These are phyloP conservation scores for Lateolabrax maculatus DNA, from an alignment of 2,797 vertebrate species.

Conservation along the genomic window DNA sequence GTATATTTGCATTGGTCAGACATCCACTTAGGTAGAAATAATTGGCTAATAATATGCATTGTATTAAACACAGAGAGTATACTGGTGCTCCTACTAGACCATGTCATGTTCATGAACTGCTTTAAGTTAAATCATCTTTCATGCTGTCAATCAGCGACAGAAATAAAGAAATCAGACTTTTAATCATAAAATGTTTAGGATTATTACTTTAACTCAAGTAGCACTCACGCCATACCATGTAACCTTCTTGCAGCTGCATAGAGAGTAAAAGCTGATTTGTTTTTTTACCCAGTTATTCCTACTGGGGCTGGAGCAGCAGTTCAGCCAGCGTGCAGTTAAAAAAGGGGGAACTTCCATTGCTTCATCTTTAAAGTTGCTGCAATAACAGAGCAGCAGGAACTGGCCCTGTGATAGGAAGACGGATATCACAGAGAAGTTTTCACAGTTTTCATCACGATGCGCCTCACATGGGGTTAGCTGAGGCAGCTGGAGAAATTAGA, in stretches of 20 bases:
- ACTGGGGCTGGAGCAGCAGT: slow-evolving; percentile 41
- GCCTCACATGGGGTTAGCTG: slow-evolving; percentile 68
- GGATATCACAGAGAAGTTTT: slow-evolving; percentile 55
- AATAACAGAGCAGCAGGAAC: slow-evolving; percentile 61
- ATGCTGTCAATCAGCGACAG: slow-evolving; percentile 3
- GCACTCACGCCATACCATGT: slow-evolving; percentile 16
- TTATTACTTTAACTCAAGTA: slow-evolving; percentile 31
- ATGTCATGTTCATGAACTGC: neutral
- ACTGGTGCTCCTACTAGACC: neutral
- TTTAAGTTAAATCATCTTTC: neutral
- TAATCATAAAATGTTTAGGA: slow-evolving; percentile 19
- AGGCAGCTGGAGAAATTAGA: slow-evolving; percentile 77
- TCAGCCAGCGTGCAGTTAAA: slow-evolving; percentile 45
- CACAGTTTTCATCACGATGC: slow-evolving; percentile 70
- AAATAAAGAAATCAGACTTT: slow-evolving; percentile 29
- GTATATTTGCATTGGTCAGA: neutral
- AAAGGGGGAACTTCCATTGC: slow-evolving; percentile 43
- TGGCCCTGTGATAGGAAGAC: slow-evolving; percentile 55
- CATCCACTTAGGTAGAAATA: too few relatives aligned
- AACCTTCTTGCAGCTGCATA: slow-evolving; percentile 22
- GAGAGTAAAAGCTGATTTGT: slow-evolving; percentile 34
- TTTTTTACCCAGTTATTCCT: slow-evolving; percentile 28
- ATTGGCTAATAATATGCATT: too few relatives aligned
- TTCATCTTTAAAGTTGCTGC: slow-evolving; percentile 62
- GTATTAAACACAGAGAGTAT: too few relatives aligned